Base-by-base conservation (phyloP, 2,888 invertebrate genomes). In the Siphonodentalium dalli region DNA sequence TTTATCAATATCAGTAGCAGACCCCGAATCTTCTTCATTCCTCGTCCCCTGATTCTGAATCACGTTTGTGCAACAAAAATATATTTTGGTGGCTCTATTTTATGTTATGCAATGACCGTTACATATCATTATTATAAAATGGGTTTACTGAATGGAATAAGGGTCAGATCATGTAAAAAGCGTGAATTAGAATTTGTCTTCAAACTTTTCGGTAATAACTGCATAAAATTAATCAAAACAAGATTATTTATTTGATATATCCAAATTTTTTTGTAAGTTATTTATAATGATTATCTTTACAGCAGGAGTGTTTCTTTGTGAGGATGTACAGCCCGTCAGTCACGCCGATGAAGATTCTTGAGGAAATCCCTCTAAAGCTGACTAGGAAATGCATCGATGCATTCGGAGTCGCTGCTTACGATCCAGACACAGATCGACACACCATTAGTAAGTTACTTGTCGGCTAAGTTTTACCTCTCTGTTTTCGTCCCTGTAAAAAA, bases 331-430 rank as follows among this genome's bases (percentile, higher is more conserved):
- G 87, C 72, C 87, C 88, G 13, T 79, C 85, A 50, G 84, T 84
- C 49, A 84, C 85, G 60, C 87, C 88, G 5, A 77, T 81, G 75
- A 74, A 79, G 11, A 71, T 81, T 24, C 73, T 87, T 6, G 87
- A 85, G 71, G 89, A 90, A 73, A 81, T 91, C 54, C 89, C 89
- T 0, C 80, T 92, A 40, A 90, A 91, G 81, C 80, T 92, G 67
- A 90, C 91, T 1, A 84, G 90, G 42, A 90, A 91, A 75, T 90
- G 90, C 75, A 86, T 92, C 29, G 89, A 91, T 67, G 88, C 88
- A 2, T 86, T 89, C 56, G 91, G 91, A 2, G 86, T 87, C 62
- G 87, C 90, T 6, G 81, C 86, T 1, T 89, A 89, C 75, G 90
- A 90, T 68, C 88, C 88, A 68, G 89, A 89, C 44, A 63, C 62